Percentiles rank a stretch among this genome's conserved stretches.
Conservation (phyloP, 2,797 vertebrate genomes). For the Sylvilagus floridanus region DNA sequence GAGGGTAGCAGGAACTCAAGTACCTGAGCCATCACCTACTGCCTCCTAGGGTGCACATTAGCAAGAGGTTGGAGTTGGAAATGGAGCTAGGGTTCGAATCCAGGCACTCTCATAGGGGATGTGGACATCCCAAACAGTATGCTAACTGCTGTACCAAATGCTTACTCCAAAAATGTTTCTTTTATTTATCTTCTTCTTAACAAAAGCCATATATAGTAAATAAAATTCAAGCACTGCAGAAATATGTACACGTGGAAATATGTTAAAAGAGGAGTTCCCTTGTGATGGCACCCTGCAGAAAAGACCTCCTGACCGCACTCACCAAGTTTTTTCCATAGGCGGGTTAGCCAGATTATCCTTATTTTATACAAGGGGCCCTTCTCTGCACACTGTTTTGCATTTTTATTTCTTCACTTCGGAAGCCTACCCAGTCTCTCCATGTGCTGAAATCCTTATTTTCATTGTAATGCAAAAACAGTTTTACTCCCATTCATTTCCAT, state of each 20-base stretch:
- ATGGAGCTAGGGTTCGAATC: too few relatives aligned
- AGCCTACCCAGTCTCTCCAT: neutral
- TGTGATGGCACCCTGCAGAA: neutral
- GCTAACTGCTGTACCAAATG: too few relatives aligned
- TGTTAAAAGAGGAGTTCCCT: neutral
- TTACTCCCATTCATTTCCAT: neutral
- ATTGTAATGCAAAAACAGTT: neutral
- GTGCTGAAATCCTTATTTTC: neutral
- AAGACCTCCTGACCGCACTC: neutral
- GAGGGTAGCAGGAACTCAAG: too few relatives aligned
- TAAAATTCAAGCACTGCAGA: slow-evolving; percentile 34
- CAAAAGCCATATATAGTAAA: neutral
- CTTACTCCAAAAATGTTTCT: neutral
- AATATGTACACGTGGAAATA: neutral
- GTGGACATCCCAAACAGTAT: too few relatives aligned
- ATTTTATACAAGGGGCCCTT: neutral
- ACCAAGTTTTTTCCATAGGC: neutral
- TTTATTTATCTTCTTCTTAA: neutral
- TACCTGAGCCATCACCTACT: too few relatives aligned
- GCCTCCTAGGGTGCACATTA: too few relatives aligned
- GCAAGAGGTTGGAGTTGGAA: too few relatives aligned
- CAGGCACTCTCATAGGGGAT: too few relatives aligned
- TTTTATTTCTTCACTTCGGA: slow-evolving; percentile 29
- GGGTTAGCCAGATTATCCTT: neutral
- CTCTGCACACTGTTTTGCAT: neutral